Evolutionary conservation across 30 jellyfish, hydroid and myxozoan species (phyloP).

Genomic region (Turritopsis rubra): DNA sequence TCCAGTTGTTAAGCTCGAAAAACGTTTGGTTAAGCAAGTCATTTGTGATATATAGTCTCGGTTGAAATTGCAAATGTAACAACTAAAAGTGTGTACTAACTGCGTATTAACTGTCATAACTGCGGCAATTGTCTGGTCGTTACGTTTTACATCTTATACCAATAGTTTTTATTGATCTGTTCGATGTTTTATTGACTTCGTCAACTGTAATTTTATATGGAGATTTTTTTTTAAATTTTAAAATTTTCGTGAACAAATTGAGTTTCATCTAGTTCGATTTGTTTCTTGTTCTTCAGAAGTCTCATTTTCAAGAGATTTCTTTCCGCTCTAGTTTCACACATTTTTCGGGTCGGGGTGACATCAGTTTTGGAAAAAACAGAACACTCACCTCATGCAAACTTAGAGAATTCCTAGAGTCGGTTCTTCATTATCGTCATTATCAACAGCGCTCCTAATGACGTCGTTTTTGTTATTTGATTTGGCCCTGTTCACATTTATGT

Average conservation of each 20-base stretch:
- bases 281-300: neutral
- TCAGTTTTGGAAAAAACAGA: too few relatives aligned
- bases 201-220: neutral
- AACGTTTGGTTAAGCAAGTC: neutral
- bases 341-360: too few relatives aligned
- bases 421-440: neutral
- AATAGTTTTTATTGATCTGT: neutral
- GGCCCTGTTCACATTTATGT: neutral
- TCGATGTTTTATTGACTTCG: neutral
- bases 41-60: neutral
- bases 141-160: neutral
- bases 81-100: neutral
- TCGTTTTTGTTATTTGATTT: too few relatives aligned
- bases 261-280: neutral
- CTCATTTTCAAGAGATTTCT: neutral
- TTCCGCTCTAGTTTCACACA: too few relatives aligned
- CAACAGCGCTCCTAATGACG: neutral
- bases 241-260: neutral
- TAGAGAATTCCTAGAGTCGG: neutral
- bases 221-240: neutral
- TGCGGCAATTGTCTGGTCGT: neutral
- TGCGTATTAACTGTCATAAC: neutral
- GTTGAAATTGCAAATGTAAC: neutral
- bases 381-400: too few relatives aligned
- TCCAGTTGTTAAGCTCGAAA: neutral